These are phyloP conservation scores for Melanotaenia parkinsoni DNA, from an alignment of 2,797 vertebrate species.

Conservation along the genomic window DNA sequence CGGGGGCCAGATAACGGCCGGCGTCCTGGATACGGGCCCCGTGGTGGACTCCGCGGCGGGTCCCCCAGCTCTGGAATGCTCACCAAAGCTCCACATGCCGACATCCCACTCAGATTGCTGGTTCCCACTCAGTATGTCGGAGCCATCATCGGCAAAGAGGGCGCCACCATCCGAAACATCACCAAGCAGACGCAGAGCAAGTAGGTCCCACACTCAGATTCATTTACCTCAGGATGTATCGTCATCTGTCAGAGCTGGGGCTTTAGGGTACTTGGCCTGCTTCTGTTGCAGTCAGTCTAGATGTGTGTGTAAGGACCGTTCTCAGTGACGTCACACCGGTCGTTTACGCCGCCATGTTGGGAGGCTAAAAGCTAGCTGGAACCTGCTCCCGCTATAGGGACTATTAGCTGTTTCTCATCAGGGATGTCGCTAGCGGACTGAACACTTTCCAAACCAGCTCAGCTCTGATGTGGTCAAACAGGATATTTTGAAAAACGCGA, in stretches of 20 bases:
- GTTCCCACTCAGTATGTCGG: constrained; percentile 96
- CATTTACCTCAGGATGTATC: no score
- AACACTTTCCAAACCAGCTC: no score
- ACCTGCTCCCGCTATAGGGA: no score
- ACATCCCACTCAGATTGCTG: constrained; percentile 92
- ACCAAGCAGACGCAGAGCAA: constrained; percentile 98
- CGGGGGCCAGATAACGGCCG: constrained; percentile 89
- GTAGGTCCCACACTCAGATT: constrained; percentile 75
- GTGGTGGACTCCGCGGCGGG: constrained; percentile 85
- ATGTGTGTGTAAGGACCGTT: neutral
- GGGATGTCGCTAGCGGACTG: no score
- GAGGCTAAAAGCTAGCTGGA: no score
- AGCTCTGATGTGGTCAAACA: no score
- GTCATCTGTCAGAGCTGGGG: no score
- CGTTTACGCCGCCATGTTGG: no score
- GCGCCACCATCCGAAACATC: constrained; percentile 95
- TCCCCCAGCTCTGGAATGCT: constrained; percentile 86
- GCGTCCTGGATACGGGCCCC: constrained; percentile 83
- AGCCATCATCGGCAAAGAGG: constrained; percentile 96
- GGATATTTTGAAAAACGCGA: no score
- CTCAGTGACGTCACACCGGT: no score
- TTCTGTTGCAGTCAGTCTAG: no score
- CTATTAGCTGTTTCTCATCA: no score
- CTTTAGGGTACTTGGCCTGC: neutral
- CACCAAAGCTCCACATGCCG: constrained; percentile 87